Percentiles rank a stretch among this genome's conserved stretches.
Evolutionary conservation across 35 echinoderm and acorn worm genomes (phyloP).

Genomic region (Heliocidaris erythrogramma): DNA sequence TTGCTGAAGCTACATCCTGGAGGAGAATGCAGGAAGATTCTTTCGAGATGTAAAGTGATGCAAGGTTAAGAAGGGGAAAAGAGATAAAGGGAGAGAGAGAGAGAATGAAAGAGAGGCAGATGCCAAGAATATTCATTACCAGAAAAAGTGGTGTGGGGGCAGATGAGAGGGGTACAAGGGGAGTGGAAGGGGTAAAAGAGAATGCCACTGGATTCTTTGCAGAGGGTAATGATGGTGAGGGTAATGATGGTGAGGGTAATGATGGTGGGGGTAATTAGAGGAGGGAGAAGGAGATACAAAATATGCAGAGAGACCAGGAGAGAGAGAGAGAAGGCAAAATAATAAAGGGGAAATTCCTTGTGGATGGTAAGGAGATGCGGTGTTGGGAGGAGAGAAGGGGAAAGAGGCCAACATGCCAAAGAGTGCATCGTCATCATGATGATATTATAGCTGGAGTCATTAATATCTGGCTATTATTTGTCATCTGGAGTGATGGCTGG

Average conservation of each 20-base stretch:
- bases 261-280: not conserved
- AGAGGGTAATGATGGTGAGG: not conserved
- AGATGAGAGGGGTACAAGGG: not conserved
- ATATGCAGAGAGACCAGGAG: no score
- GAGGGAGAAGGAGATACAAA: not conserved
- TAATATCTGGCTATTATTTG: slow-evolving; percentile 39
- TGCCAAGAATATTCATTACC: slow-evolving; percentile 9
- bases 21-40: slow-evolving; percentile 27
- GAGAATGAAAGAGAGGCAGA: not conserved
- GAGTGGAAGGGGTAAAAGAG: not conserved
- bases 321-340: not conserved
- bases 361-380: not conserved
- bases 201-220: not conserved
- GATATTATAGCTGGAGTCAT: slow-evolving; percentile 33
- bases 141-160: not conserved
- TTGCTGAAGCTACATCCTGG: slow-evolving; percentile 10
- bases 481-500: slow-evolving; percentile 12
- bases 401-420: not conserved
- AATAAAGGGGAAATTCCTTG: slow-evolving; percentile 11
- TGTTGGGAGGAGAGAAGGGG: not conserved
- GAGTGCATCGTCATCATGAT: slow-evolving; percentile 35
- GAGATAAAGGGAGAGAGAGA: not conserved
- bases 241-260: not conserved
- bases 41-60: not conserved
- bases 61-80: not conserved